A percentile compares a stretch with the other conserved stretches of the same genome.
Conservation (phyloP, 2,797 vertebrate genomes). For the Gambelia wislizenii region DNA sequence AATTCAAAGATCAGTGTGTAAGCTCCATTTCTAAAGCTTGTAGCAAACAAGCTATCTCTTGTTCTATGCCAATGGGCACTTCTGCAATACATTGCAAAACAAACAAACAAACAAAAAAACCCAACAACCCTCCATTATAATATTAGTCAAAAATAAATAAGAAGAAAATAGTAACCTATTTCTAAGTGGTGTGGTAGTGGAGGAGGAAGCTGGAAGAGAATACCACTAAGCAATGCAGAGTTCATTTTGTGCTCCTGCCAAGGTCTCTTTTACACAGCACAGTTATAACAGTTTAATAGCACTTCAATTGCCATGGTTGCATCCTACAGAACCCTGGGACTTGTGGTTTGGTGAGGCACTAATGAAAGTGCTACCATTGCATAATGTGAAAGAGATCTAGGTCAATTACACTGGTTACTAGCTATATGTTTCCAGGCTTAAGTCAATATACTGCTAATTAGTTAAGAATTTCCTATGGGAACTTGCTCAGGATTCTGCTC, state of each 20-base stretch:
- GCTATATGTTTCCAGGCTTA: background rate
- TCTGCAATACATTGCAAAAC: background rate
- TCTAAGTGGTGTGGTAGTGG: background rate
- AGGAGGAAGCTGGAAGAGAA: background rate
- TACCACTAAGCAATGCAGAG: background rate
- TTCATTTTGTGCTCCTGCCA: background rate
- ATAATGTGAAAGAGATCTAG: background rate
- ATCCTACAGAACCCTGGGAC: too few species aligned
- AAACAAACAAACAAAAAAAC: too few species aligned
- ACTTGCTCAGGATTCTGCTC: background rate
- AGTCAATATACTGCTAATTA: background rate
- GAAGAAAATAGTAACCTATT: background rate
- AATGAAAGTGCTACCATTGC: too few species aligned
- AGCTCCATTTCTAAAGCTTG: background rate
- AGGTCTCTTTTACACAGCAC: too few species aligned
- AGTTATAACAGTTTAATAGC: too few species aligned
- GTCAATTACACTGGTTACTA: background rate
- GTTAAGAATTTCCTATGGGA: too few species aligned
- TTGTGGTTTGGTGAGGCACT: too few species aligned
- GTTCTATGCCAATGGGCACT: background rate
- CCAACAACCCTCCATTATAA: background rate
- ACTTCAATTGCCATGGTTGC: too few species aligned
- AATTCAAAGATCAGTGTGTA: slow-evolving; percentile 16
- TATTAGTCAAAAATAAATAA: background rate
- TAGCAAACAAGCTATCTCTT: slow-evolving; percentile 18